These are phyloP conservation scores for Tamandua tetradactyla DNA, from an alignment of 2,797 vertebrate genomes.

Conservation along the genomic window DNA sequence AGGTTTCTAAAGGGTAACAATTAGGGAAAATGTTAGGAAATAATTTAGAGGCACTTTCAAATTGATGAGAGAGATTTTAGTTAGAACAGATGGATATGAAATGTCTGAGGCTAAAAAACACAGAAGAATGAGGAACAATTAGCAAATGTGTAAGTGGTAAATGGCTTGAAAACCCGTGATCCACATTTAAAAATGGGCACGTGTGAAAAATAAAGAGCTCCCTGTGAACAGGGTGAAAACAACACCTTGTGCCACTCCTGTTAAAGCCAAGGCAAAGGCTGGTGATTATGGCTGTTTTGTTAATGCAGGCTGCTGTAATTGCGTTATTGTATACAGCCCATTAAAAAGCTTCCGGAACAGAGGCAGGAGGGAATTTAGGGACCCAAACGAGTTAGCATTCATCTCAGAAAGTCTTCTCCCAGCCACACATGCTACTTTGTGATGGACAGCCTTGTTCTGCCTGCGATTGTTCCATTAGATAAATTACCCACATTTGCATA, in stretches of 20 bases:
- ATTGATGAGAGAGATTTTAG: conserved; percentile 9
- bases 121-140: background rate
- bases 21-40: conserved; percentile 42
- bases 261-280: background rate
- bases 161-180: background rate
- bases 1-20: conserved; percentile 22
- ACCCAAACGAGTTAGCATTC: background rate
- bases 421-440: background rate
- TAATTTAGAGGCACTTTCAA: conserved; percentile 23
- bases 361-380: background rate
- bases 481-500: background rate
- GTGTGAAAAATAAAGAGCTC: background rate
- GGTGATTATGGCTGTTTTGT: background rate
- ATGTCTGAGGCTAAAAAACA: background rate
- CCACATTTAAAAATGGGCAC: background rate
- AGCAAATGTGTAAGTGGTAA: background rate
- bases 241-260: background rate
- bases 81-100: conserved; percentile 63
- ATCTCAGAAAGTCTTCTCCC: background rate
- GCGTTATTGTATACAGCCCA: background rate
- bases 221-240: background rate
- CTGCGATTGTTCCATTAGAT: background rate
- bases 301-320: background rate
- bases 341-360: background rate
- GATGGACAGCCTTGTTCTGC: background rate